Percentiles rank a stretch among this genome's conserved stretches.
Evolutionary conservation across 1,140 invertebrate genomes (phyloP).

Genomic region (Chymomyza costata): DNA sequence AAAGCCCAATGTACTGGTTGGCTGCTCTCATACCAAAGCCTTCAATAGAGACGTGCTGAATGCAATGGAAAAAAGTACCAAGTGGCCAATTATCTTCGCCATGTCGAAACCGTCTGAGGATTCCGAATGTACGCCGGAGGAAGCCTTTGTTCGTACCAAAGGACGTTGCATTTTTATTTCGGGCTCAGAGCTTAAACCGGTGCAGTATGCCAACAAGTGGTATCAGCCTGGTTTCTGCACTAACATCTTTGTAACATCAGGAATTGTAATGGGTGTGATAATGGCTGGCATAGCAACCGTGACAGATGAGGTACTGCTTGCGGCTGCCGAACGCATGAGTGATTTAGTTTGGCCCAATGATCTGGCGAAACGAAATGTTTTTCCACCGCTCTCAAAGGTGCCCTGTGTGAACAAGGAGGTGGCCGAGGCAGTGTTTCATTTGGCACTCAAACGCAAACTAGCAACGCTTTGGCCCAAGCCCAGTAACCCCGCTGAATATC

Average conservation of each 20-base stretch:
- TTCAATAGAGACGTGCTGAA: conserved; percentile 90
- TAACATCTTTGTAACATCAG: conserved; percentile 96
- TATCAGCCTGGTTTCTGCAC: conserved; percentile 93
- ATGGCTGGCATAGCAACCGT: conserved; percentile 88
- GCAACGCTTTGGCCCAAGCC: conserved; percentile 48
- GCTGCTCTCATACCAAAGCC: conserved; percentile 87
- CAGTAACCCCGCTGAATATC: conserved; percentile 29
- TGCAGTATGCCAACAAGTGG: conserved; percentile 85
- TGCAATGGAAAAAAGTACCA: conserved; percentile 81
- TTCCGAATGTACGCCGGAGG: conserved; percentile 95
- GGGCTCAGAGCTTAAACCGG: conserved; percentile 90
- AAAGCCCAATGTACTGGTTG: conserved; percentile 91
- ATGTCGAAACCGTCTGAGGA: conserved; percentile 94
- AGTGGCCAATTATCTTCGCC: conserved; percentile 91
- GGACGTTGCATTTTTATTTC: conserved; percentile 88
- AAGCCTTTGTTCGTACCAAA: conserved; percentile 91
- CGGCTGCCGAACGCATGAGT: conserved; percentile 89
- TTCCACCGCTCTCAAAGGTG: conserved; percentile 91
- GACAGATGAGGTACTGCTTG: conserved; percentile 90
- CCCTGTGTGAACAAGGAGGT: conserved; percentile 91
- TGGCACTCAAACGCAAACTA: conserved; percentile 28
- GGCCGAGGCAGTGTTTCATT: conserved; percentile 83
- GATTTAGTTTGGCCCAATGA: conserved; percentile 89
- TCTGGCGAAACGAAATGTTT: conserved; percentile 89
- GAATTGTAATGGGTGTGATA: conserved; percentile 90